phyloP scores from a whole-genome alignment of 2,888 invertebrate species.

The Synanthedon andrenaeformis region DNA sequence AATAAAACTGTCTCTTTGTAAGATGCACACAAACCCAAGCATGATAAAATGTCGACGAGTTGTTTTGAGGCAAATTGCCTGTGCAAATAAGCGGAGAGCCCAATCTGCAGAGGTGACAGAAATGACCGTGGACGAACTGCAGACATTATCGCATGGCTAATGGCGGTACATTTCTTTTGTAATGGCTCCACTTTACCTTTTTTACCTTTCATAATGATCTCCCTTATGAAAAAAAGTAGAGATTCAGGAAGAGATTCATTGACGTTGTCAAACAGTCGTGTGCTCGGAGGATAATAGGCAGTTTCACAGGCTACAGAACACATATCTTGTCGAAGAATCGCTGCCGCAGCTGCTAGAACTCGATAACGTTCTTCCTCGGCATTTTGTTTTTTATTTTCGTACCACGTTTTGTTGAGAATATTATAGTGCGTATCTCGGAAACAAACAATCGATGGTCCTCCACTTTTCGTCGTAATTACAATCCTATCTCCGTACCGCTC shows the following conservation, averaged over 20 bases:
- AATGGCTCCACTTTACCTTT: conserved; percentile 17
- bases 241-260: too few species aligned
- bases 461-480: conserved; percentile 19
- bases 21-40: conserved; percentile 5
- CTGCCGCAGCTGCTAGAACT: background rate
- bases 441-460: conserved; percentile 26
- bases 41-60: conserved; percentile 4
- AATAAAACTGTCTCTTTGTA: conserved; percentile 5
- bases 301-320: background rate
- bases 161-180: conserved; percentile 27
- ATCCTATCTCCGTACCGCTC: conserved; percentile 22
- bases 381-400: conserved; percentile 24
- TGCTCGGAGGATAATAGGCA: background rate
- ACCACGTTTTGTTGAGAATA: conserved; percentile 28
- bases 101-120: too few species aligned
- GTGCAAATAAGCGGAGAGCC: conserved; percentile 1
- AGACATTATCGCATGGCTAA: conserved; percentile 28
- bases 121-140: too few species aligned
- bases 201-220: conserved; percentile 8
- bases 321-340: background rate
- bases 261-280: background rate
- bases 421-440: conserved; percentile 25
- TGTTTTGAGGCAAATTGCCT: conserved; percentile 4
- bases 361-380: conserved; percentile 15
- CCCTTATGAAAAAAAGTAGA: background rate